Percentiles rank a stretch among this genome's conserved stretches.
Evolutionary conservation across 2,797 vertebrate genomes (phyloP).

Genomic region (Tenualosa ilisha): DNA sequence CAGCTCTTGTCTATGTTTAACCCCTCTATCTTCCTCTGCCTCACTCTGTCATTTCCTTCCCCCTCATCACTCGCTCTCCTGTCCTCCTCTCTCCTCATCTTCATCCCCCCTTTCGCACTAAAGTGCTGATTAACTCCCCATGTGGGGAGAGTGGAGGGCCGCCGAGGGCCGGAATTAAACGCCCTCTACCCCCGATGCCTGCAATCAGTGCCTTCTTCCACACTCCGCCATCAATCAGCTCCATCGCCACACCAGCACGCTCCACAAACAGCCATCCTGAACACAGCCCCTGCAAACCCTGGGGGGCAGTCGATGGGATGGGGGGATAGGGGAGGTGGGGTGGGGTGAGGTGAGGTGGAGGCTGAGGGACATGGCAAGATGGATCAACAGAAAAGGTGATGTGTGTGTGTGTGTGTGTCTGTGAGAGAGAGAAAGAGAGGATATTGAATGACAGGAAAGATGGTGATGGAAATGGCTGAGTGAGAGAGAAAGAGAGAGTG

Average conservation of each 20-base stretch:
- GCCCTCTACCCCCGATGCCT: conserved; percentile 56
- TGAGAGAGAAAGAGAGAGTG: not conserved
- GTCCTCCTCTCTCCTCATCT: conserved; percentile 32
- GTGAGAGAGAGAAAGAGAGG: not conserved
- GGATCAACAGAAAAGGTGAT: not conserved
- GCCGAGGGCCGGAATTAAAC: conserved; percentile 61
- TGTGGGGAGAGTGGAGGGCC: conserved; percentile 60
- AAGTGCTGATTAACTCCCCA: conserved; percentile 73
- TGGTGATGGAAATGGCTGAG: not conserved
- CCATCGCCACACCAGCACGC: conserved; percentile 28
- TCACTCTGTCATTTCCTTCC: conserved; percentile 20
- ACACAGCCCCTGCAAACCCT: not conserved
- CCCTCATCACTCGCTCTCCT: conserved; percentile 15
- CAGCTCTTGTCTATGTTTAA: not conserved
- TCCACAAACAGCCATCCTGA: not conserved
- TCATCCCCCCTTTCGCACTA: conserved; percentile 54
- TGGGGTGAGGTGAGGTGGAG: not conserved
- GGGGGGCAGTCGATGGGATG: too few relatives aligned
- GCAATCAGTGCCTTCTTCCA: conserved; percentile 69
- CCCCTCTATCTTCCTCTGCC: not conserved
- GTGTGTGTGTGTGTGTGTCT: too few relatives aligned
- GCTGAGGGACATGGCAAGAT: not conserved
- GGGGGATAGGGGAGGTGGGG: not conserved
- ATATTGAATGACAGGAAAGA: too few relatives aligned
- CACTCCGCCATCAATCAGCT: conserved; percentile 45